A percentile compares a stretch with the other conserved stretches of the same genome.
phyloP scores from a whole-genome alignment of 2,888 invertebrate genomes.

The Pedicia rivosa region DNA sequence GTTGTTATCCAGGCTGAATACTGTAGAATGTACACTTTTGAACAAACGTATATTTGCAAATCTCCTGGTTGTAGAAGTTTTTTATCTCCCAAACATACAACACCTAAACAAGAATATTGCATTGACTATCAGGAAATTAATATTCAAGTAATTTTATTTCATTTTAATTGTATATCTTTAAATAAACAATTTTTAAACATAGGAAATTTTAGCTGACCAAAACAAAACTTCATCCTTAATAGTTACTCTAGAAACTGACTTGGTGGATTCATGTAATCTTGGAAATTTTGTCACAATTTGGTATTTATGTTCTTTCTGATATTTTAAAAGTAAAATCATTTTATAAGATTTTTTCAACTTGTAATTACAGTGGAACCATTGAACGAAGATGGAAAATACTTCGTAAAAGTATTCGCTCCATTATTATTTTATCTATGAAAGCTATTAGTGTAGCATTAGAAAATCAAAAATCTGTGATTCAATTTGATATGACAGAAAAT shows the following conservation, averaged over 20 bases:
- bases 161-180: conserved; percentile 2
- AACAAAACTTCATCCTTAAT: conserved; percentile 58
- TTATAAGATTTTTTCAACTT: conserved; percentile 7
- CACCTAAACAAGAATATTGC: conserved; percentile 29
- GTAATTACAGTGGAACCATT: conserved; percentile 55
- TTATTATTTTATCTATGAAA: conserved; percentile 14
- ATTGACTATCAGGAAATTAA: conserved; percentile 78
- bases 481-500: conserved; percentile 45
- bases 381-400: conserved; percentile 55
- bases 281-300: conserved; percentile 76
- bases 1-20: conserved; percentile 50
- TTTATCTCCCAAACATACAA: conserved; percentile 40
- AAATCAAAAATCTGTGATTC: conserved; percentile 44
- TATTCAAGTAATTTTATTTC: conserved; percentile 50
- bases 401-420: conserved; percentile 11
- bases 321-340: neutral
- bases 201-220: conserved; percentile 60
- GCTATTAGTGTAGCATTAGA: conserved; percentile 42
- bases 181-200: conserved; percentile 10
- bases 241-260: conserved; percentile 67
- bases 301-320: conserved; percentile 31
- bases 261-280: conserved; percentile 74
- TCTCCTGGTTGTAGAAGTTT: conserved; percentile 26
- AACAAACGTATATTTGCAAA: conserved; percentile 34
- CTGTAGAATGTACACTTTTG: conserved; percentile 34